Base-by-base conservation (phyloP, 1,140 invertebrate species). In the Nasonia longicornis region DNA sequence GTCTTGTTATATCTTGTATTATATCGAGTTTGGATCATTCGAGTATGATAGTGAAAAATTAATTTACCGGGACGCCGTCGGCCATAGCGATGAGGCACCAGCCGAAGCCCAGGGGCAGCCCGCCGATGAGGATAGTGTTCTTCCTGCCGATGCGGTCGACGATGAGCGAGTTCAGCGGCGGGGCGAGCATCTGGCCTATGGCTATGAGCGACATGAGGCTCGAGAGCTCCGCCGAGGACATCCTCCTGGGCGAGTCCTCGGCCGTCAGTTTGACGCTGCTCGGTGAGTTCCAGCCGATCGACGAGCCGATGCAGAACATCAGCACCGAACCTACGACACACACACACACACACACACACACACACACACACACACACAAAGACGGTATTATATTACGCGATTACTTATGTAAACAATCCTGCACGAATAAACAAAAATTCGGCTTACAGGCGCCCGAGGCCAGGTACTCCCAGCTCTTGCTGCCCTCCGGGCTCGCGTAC, bases 101-200 rank as follows among this genome's bases (percentile, higher is more conserved):
- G 48, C 93, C 93, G 0, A 93, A 78, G 66, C 92, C 88, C 85
- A 94, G 93, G 3, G 93, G 93, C 38, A 94, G 83, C 0, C 92
- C 88, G 1, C 92, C 91, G 6, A 94, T 80, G 1, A 94, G 87
- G 1, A 96, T 90, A 0, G 94, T 93, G 45, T 88, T 91, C 88
- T 94, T 95, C 64, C 94, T 89, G 3, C 95, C 95, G 58, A 95
- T 89, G 48, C 88, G 90, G 84, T 93, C 92, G 16, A 88, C 85
- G 2, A 88, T 45, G 20, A 81, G 12, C 6, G 88, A 66, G 85
- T 77, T 85, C 26, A 90, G 85, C 2, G 88, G 58, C 0, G 92
- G 88, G 7, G 88, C 91, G 14, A 90, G 85, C 14, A 90, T 81
- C 58, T 92, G 85, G n/a, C 91, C 90, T 35, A 92, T 72, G 4